These are phyloP conservation scores for Triplophysa siluroides DNA, from an alignment of 2,113 vertebrate genomes.

Conservation along the genomic window DNA sequence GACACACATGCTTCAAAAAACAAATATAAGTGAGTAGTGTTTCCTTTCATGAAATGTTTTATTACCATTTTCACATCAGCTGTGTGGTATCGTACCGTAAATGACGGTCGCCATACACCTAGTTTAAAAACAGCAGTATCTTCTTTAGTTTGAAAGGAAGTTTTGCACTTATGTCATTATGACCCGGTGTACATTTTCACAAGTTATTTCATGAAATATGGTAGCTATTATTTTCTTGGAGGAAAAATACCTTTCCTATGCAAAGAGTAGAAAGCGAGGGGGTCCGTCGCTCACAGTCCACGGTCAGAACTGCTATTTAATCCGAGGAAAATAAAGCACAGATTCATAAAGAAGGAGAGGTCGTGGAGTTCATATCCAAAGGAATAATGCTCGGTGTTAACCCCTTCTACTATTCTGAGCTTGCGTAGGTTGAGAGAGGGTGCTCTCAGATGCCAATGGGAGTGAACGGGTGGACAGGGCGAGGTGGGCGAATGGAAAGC, in stretches of 20 bases:
- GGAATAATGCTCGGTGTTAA: slow-evolving; percentile 11
- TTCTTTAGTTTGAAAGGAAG: no score
- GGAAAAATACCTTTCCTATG: slow-evolving; percentile 1
- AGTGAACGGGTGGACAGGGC: slow-evolving; percentile 1
- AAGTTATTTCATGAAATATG: not conserved
- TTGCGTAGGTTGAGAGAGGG: not conserved
- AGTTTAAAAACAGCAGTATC: no score
- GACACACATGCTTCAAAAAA: not conserved
- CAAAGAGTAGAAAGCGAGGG: not conserved
- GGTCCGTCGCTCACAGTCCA: not conserved
- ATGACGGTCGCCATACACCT: no score
- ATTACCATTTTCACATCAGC: no score
- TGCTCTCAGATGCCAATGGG: no score
- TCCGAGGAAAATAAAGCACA: not conserved
- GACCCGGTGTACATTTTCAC: not conserved
- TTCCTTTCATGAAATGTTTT: no score
- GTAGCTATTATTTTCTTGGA: slow-evolving; percentile 29
- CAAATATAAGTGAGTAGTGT: not conserved
- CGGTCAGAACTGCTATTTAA: not conserved
- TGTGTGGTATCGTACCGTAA: no score
- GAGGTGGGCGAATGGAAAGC: not conserved
- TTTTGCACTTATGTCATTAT: no score
- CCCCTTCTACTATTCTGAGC: slow-evolving; percentile 34
- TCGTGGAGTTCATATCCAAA: slow-evolving; percentile 38
- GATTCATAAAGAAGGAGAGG: slow-evolving; percentile 8